Evolutionary conservation across 2,888 invertebrate genomes (phyloP).

Genomic region (Zootermopsis nevadensis): DNA sequence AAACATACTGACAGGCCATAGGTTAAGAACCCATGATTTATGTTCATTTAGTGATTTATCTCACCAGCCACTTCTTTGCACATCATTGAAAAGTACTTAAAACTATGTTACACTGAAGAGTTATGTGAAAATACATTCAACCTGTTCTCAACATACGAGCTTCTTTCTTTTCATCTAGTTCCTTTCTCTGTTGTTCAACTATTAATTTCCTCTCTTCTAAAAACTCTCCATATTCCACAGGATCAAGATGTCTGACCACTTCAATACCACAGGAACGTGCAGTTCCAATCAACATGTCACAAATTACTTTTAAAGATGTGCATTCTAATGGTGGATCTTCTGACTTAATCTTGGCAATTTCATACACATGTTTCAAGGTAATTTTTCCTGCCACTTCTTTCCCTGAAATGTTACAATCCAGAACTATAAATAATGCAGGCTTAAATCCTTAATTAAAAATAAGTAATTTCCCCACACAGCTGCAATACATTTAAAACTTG

Average conservation of each 20-base stretch:
- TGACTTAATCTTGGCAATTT: constrained; percentile 97
- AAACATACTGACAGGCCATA: too few species aligned
- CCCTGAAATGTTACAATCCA: constrained; percentile 64
- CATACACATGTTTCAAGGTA: constrained; percentile 94
- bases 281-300: constrained; percentile 79
- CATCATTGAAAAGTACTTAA: too few species aligned
- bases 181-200: constrained; percentile 79
- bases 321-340: constrained; percentile 81
- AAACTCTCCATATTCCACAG: constrained; percentile 85
- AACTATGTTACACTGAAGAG: too few species aligned
- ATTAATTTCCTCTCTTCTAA: constrained; percentile 77
- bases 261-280: constrained; percentile 88
- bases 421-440: too few species aligned
- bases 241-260: constrained; percentile 80
- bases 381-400: constrained; percentile 88
- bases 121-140: constrained; percentile 57
- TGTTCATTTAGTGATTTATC: too few species aligned
- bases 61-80: too few species aligned
- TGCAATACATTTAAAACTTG: too few species aligned
- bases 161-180: constrained; percentile 85
- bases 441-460: too few species aligned
- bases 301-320: constrained; percentile 76
- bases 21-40: too few species aligned
- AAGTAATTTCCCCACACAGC: too few species aligned
- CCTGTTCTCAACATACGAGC: constrained; percentile 90